Conservation (phyloP, 2,888 invertebrate genomes). For the Chrysolina americana region DNA sequence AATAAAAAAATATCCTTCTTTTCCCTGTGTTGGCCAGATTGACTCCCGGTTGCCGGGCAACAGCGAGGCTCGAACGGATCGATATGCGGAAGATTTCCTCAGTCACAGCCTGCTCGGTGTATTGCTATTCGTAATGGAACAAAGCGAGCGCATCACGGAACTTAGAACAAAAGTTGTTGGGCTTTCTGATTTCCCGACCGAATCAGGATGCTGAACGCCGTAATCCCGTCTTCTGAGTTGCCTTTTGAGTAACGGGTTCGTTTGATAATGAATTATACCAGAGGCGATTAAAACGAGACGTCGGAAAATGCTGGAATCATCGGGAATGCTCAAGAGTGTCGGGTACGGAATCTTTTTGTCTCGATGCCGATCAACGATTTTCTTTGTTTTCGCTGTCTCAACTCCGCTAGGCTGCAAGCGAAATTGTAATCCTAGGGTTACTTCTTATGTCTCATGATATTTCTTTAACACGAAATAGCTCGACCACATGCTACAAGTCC, state of each 20-base stretch:
- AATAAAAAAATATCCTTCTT: conserved; percentile 70
- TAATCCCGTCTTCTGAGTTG: conserved; percentile 16
- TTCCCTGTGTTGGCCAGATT: conserved; percentile 72
- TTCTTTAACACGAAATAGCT: too few relatives aligned
- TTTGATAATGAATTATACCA: conserved; percentile 16
- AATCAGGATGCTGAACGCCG: background rate
- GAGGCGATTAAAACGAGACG: background rate
- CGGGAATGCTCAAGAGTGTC: background rate
- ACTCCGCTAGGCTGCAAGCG: background rate
- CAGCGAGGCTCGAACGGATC: conserved; percentile 70
- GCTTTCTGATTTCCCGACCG: conserved; percentile 42
- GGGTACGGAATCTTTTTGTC: background rate
- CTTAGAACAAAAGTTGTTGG: conserved; percentile 54
- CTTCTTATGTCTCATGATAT: too few relatives aligned
- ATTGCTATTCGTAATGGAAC: conserved; percentile 33
- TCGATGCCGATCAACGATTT: background rate
- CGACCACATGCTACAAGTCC: too few relatives aligned
- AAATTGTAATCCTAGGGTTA: background rate
- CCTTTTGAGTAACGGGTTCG: conserved; percentile 5
- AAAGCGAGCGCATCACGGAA: conserved; percentile 48
- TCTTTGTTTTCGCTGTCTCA: background rate
- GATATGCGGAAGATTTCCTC: conserved; percentile 71
- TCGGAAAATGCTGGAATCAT: background rate
- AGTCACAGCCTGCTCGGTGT: conserved; percentile 57
- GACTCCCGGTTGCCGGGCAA: conserved; percentile 74